A percentile compares a stretch with the other conserved stretches of the same genome.
These are phyloP conservation scores for Cremastobaeus sp. DNA, from an alignment of 2,888 invertebrate species.

Conservation along the genomic window DNA sequence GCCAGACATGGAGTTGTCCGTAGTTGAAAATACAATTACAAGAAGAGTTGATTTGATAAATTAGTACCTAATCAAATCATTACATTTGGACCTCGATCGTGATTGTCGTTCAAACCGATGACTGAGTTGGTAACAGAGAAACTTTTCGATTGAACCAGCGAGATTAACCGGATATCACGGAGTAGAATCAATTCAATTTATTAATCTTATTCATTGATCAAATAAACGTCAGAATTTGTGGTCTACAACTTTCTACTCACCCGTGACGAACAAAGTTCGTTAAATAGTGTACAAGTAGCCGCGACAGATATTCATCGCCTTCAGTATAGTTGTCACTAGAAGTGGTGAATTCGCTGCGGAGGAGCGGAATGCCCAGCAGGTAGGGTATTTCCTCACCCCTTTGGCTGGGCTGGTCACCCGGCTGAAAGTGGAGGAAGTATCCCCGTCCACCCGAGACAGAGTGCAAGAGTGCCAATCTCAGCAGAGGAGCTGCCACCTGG, in stretches of 20 bases:
- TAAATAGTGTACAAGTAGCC: constrained; percentile 89
- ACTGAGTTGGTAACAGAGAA: constrained; percentile 21
- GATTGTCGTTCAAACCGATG: constrained; percentile 24
- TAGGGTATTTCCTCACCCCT: constrained; percentile 93
- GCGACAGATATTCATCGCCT: constrained; percentile 87
- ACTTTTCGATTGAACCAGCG: no score
- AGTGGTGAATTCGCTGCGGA: constrained; percentile 81
- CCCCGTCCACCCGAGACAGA: constrained; percentile 88
- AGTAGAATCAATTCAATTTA: no score
- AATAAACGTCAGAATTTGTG: not conserved
- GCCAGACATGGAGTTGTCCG: constrained; percentile 15
- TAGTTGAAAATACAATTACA: constrained; percentile 36
- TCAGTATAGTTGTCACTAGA: constrained; percentile 88
- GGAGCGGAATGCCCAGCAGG: constrained; percentile 88
- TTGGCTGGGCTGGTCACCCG: constrained; percentile 89
- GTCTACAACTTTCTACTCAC: constrained; percentile 81
- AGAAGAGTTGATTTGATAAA: constrained; percentile 38
- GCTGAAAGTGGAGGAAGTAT: constrained; percentile 93
- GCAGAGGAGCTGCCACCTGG: constrained; percentile 91
- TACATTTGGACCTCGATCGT: constrained; percentile 15
- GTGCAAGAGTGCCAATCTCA: constrained; percentile 89
- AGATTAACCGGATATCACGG: no score
- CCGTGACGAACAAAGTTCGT: constrained; percentile 93
- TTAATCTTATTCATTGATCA: no score
- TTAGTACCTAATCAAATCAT: constrained; percentile 41